Evolutionary conservation across 2,888 invertebrate species (phyloP).

Genomic region (Dolomedes plantarius): DNA sequence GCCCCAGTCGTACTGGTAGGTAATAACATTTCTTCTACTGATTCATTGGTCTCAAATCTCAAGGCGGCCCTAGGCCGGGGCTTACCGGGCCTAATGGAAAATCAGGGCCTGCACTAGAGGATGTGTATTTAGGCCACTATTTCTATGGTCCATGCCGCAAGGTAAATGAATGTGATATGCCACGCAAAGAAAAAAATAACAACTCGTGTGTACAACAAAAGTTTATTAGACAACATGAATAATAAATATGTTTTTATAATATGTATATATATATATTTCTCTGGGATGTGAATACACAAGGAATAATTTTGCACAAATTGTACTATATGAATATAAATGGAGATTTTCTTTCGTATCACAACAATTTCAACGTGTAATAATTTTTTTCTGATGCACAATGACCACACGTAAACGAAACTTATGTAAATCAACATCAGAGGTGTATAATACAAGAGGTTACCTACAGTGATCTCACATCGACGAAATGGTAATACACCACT

Average conservation of each 20-base stretch:
- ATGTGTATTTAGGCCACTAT: no score
- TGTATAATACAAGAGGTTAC: conserved; percentile 38
- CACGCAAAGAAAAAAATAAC: no score
- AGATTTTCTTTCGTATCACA: conserved; percentile 53
- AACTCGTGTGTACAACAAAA: conserved; percentile 62
- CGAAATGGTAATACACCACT: not conserved
- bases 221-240: conserved; percentile 66
- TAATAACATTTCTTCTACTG: no score
- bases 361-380: conserved; percentile 45
- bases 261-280: conserved; percentile 53
- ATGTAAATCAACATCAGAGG: conserved; percentile 7
- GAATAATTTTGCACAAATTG: conserved; percentile 31
- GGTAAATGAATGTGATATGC: no score
- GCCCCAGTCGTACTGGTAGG: no score
- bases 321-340: conserved; percentile 27
- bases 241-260: conserved; percentile 60
- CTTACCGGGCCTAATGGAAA: no score
- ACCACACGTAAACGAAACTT: conserved; percentile 47
- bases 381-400: conserved; percentile 12
- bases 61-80: no score
- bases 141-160: no score
- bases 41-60: no score
- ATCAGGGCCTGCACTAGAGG: no score
- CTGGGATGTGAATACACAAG: conserved; percentile 44
- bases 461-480: not conserved